A percentile compares a stretch with the other conserved stretches of the same genome.
These are phyloP conservation scores for Cartodere bifasciata DNA, from an alignment of 2,888 invertebrate species.

Conservation along the genomic window DNA sequence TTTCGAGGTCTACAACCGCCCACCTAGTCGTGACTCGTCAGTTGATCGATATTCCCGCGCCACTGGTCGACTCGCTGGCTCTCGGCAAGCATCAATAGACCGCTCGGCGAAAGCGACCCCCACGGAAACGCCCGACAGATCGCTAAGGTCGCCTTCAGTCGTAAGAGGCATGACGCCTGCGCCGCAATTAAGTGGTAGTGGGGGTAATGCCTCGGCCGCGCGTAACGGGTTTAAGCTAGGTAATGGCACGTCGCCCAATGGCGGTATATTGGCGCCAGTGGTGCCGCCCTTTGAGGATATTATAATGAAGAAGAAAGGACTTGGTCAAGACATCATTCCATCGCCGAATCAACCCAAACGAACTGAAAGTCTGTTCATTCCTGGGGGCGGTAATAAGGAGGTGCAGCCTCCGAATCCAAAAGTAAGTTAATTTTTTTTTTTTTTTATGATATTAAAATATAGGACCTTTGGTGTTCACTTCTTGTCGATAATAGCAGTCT, in stretches of 20 bases:
- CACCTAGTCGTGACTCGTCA: slow-evolving; percentile 78
- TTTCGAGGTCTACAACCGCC: slow-evolving; percentile 88
- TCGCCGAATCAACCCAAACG: slow-evolving; percentile 80
- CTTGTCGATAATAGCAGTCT: no score
- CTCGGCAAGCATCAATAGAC: slow-evolving; percentile 70
- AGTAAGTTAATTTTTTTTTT: slow-evolving; percentile 24
- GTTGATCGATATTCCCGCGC: slow-evolving; percentile 68
- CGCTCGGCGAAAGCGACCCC: slow-evolving; percentile 30
- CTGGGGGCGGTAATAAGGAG: slow-evolving; percentile 39
- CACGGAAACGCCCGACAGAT: slow-evolving; percentile 36
- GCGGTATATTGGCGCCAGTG: slow-evolving; percentile 23
- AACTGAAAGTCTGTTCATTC: slow-evolving; percentile 79
- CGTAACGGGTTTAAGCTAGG: slow-evolving; percentile 42
- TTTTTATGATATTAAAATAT: no score
- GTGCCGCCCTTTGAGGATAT: slow-evolving; percentile 69
- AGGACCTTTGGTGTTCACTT: no score
- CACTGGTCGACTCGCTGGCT: slow-evolving; percentile 46
- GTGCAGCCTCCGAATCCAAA: slow-evolving; percentile 33
- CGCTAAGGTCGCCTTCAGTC: slow-evolving; percentile 42
- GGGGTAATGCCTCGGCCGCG: slow-evolving; percentile 25
- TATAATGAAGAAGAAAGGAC: slow-evolving; percentile 61
- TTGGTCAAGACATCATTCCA: slow-evolving; percentile 82
- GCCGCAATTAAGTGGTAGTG: slow-evolving; percentile 15
- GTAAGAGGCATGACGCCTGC: slow-evolving; percentile 42
- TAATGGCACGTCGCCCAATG: slow-evolving; percentile 30